A percentile compares a stretch with the other conserved stretches of the same genome.
Conservation (phyloP, 2,797 vertebrate species). For the Rhodeus uyekii region DNA sequence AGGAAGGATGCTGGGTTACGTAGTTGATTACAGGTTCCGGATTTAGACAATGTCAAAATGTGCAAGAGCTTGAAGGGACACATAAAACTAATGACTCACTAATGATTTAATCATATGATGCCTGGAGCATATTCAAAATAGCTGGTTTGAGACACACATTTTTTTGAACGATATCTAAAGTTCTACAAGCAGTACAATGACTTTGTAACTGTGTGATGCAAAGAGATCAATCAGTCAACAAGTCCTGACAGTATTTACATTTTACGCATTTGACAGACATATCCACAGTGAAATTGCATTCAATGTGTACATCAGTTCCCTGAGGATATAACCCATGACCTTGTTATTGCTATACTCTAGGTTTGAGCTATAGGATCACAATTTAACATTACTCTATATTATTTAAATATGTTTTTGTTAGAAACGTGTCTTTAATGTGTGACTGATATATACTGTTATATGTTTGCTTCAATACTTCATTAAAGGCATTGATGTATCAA, state of each 20-base stretch:
- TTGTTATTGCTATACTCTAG: not conserved
- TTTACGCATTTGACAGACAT: not conserved
- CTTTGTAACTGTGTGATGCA: not conserved
- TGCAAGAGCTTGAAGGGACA: constrained; percentile 20
- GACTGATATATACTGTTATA: not conserved
- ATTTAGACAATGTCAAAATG: constrained; percentile 48
- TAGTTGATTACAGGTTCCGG: constrained; percentile 51
- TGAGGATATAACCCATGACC: not conserved
- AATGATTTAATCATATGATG: constrained; percentile 53
- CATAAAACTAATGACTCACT: constrained; percentile 47
- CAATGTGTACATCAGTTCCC: no score
- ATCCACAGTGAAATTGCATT: not conserved
- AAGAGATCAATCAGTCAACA: not conserved
- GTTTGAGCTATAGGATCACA: not conserved
- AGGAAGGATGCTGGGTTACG: constrained; percentile 58
- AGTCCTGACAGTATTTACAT: not conserved
- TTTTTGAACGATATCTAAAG: not conserved
- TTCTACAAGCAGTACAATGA: not conserved
- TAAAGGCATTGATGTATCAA: not conserved
- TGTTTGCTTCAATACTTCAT: not conserved
- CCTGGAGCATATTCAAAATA: not conserved
- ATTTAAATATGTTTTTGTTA: not conserved
- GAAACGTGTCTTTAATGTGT: not conserved
- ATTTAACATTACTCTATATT: not conserved
- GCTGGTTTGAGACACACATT: not conserved